A percentile compares a stretch with the other conserved stretches of the same genome.
Evolutionary conservation across 2,113 vertebrate genomes (phyloP).

Genomic region (human): GRCh38 chr3:45211001-45211500

Average conservation of each 20-base stretch:
- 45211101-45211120: not conserved
- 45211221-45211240: not conserved
- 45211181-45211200: not conserved
- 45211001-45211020: not conserved
- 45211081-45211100: not conserved
- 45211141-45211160: not conserved
- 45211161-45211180: not conserved
- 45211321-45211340: not conserved
- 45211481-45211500: rapidly evolving
- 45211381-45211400: not conserved
- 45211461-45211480: not conserved
- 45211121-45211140: not conserved
- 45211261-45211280: no score
- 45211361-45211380: not conserved
- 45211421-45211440: not conserved
- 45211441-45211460: not conserved
- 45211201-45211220: not conserved
- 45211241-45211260: not conserved
- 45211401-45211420: not conserved
- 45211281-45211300: not conserved
- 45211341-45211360: not conserved
- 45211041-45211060: not conserved
- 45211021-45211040: not conserved
- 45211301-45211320: not conserved
- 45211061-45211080: not conserved